Evolutionary conservation across 64 coral and sea anemone species (phyloP), one percentile per base, ranked within the genome.

Genomic region (Montipora efflorescens): DNA sequence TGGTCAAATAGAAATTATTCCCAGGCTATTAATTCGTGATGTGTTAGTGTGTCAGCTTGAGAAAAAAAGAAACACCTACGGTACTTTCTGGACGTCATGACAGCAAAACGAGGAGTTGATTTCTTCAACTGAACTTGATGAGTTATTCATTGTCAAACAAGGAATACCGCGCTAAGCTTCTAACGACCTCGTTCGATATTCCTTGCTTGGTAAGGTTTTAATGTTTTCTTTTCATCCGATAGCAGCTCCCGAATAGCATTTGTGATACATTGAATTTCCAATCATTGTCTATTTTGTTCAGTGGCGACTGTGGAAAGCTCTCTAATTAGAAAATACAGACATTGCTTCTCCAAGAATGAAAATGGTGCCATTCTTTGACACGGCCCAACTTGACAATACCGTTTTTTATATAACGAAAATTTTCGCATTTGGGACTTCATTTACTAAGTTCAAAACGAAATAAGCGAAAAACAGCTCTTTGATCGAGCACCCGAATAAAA

Each of bases 1-100:
- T 12, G 50, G 82, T 12, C 82, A 86, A 84, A 86, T 72, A 86
- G 10, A 86, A 20, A 6, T 21, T 71, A 20, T 72, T 71, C 47
- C 36, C 64, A 16, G 44, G 28, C 13, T 67, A 84, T 68, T 44
- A 69, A 69, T 44, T 50, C 81, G 62, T n/a, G 59, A 44, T 84
- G 59, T 84, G 62, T 86, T 86, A 47, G 2, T 47, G 14, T 21
- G 15, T 21, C 15, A 68, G 61, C 13, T 64, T 55, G 3, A 14
- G 14, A 64, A 64, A 64, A 64, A 57, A 57, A 11, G 11, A 57
- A 57, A 57, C 53, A 57, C 53, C 61, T 12, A 16, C 61, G 14
- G 8, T 64, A 14, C 11, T 12, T 64, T 12, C 11, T 47, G 81
- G 28, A 36, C 47, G 64, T 16, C 28, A 67, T 10, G 55, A 61